Evolutionary conservation across 1,140 invertebrate genomes (phyloP).

Genomic region (Saccostrea glomerata): DNA sequence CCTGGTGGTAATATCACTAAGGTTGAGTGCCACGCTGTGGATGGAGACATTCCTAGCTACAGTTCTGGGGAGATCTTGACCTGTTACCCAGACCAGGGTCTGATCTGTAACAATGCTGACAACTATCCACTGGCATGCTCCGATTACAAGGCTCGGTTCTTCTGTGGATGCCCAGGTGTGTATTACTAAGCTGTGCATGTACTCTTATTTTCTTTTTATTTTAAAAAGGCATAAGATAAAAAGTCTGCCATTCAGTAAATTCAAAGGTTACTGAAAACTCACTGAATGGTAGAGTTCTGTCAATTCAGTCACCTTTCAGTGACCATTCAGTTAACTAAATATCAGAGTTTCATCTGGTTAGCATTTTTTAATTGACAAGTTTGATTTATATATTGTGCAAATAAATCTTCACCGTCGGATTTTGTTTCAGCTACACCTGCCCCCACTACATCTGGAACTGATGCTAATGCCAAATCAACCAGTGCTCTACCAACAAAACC

Average conservation of each 20-base stretch:
- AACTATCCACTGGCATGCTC: constrained; percentile 67
- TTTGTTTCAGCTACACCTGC: constrained; percentile 23
- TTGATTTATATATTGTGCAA: too few species aligned
- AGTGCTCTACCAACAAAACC: background rate
- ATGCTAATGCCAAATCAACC: background rate
- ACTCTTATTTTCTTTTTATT: background rate
- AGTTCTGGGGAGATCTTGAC: constrained; percentile 61
- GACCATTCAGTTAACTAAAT: too few species aligned
- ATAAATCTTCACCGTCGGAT: background rate
- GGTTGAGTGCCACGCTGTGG: constrained; percentile 64
- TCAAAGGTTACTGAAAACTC: too few species aligned
- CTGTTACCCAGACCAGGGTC: constrained; percentile 61
- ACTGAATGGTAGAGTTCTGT: too few species aligned
- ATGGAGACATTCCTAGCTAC: constrained; percentile 58
- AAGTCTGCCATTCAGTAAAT: too few species aligned
- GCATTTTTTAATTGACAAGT: too few species aligned
- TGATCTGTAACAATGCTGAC: constrained; percentile 61
- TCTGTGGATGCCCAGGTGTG: constrained; percentile 73
- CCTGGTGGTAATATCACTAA: constrained; percentile 63
- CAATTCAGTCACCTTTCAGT: too few species aligned
- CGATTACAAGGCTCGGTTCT: constrained; percentile 77
- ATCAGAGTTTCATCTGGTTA: too few species aligned
- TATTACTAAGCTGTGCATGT: background rate
- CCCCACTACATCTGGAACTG: background rate
- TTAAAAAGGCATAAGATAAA: too few species aligned